Conservation (phyloP, 2,113 vertebrate genomes). For the Helogale parvula region DNA sequence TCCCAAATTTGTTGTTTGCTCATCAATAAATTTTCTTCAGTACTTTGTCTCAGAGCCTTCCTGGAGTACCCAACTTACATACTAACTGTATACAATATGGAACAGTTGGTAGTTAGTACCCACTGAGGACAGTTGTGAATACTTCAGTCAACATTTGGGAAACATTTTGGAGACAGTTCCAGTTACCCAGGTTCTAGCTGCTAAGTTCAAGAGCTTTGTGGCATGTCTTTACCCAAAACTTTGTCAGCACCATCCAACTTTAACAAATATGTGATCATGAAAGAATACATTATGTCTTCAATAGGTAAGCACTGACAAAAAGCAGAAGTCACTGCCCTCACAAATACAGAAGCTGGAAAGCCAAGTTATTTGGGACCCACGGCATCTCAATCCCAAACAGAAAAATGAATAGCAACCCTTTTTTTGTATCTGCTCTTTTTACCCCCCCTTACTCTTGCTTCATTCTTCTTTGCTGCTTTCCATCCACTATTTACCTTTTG, state of each 20-base stretch:
- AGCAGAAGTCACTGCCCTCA: background rate
- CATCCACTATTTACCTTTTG: background rate
- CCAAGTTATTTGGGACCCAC: background rate
- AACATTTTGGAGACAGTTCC: background rate
- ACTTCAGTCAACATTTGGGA: background rate
- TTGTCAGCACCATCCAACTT: background rate
- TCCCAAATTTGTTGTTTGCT: background rate
- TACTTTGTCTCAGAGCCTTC: background rate
- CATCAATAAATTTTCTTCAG: background rate
- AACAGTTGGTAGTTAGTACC: background rate
- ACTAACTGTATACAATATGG: background rate
- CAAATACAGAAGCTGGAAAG: background rate
- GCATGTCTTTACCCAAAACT: background rate
- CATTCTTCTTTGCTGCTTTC: background rate
- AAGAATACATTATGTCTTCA: background rate
- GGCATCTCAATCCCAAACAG: background rate
- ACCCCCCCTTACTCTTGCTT: background rate
- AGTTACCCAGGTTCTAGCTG: background rate
- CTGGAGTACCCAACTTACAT: background rate
- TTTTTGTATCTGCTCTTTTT: background rate
- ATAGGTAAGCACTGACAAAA: background rate
- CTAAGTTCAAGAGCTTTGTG: background rate
- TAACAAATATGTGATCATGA: background rate
- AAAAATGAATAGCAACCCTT: background rate
- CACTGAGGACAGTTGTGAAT: background rate